These are phyloP conservation scores for Chymomyza costata DNA, from an alignment of 1,140 invertebrate genomes.

Conservation along the genomic window DNA sequence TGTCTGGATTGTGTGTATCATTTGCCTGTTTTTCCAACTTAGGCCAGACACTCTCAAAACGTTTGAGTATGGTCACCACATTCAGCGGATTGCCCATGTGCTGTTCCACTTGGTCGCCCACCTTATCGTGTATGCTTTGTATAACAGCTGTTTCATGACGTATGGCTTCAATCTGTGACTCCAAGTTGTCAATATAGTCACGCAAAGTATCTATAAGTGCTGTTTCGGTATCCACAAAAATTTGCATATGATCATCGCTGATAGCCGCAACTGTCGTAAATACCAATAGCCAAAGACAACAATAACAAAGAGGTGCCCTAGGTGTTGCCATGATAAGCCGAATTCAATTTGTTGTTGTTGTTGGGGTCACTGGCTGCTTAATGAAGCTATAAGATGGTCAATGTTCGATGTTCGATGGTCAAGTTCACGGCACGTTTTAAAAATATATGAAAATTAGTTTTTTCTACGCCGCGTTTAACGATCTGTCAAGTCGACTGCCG, in stretches of 20 bases:
- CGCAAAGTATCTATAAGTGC: constrained; percentile 41
- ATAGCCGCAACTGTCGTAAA: constrained; percentile 8
- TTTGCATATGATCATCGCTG: constrained; percentile 30
- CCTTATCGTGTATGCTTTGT: constrained; percentile 83
- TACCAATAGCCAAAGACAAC: constrained; percentile 27
- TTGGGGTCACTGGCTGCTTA: constrained; percentile 43
- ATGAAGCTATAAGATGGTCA: too few relatives aligned
- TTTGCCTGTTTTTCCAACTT: constrained; percentile 38
- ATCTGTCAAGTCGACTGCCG: too few relatives aligned
- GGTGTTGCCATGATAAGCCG: constrained; percentile 44
- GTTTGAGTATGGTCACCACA: constrained; percentile 96
- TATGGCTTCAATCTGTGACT: constrained; percentile 32
- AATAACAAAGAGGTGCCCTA: constrained; percentile 22
- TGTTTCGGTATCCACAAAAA: constrained; percentile 38
- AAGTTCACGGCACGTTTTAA: constrained; percentile 4
- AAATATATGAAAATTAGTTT: too few relatives aligned
- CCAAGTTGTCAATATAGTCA: constrained; percentile 40
- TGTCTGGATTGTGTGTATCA: constrained; percentile 10
- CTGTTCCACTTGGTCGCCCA: constrained; percentile 84
- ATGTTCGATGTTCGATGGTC: background rate
- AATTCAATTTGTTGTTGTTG: constrained; percentile 3
- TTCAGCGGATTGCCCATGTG: constrained; percentile 97
- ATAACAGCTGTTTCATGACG: constrained; percentile 73
- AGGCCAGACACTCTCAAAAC: constrained; percentile 92
- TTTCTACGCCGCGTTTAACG: too few relatives aligned